Conservation (phyloP, 2,888 invertebrate species). For the Heliconius sara region DNA sequence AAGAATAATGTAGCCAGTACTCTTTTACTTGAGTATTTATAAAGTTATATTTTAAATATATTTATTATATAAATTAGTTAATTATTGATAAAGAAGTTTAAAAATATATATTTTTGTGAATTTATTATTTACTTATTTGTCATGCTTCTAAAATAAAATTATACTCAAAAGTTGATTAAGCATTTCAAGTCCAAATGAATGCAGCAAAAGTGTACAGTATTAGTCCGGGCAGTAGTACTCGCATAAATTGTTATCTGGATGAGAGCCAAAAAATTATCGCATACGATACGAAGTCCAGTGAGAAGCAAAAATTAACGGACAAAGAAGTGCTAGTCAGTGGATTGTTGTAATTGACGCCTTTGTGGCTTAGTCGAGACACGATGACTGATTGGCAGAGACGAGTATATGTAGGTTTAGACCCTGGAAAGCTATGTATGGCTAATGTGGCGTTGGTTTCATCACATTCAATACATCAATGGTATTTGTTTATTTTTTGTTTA, state of each 20-base stretch:
- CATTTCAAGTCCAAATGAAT: neutral
- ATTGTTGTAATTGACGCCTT: constrained; percentile 17
- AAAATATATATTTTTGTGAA: too few species aligned
- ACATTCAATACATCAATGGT: neutral
- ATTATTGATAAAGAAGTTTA: too few species aligned
- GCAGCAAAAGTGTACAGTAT: constrained; percentile 8
- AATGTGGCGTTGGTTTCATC: neutral
- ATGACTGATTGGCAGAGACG: neutral
- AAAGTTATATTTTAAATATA: too few species aligned
- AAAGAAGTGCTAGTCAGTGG: neutral
- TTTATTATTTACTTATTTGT: too few species aligned
- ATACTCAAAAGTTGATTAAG: neutral
- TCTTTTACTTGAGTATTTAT: too few species aligned
- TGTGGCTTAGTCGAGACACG: neutral
- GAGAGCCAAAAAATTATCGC: constrained; percentile 30
- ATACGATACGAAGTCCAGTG: constrained; percentile 6
- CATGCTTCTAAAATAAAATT: neutral
- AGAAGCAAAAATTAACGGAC: constrained; percentile 3
- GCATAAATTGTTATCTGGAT: constrained; percentile 30
- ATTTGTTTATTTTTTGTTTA: too few species aligned
- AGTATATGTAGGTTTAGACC: neutral
- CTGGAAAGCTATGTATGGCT: too few species aligned
- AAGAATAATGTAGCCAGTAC: too few species aligned
- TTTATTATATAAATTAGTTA: too few species aligned
- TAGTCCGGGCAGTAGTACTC: constrained; percentile 21